A percentile compares a stretch with the other conserved stretches of the same genome.
These are phyloP conservation scores for Oxygymnocypris stewartii DNA, from an alignment of 2,113 vertebrate species.

Conservation along the genomic window DNA sequence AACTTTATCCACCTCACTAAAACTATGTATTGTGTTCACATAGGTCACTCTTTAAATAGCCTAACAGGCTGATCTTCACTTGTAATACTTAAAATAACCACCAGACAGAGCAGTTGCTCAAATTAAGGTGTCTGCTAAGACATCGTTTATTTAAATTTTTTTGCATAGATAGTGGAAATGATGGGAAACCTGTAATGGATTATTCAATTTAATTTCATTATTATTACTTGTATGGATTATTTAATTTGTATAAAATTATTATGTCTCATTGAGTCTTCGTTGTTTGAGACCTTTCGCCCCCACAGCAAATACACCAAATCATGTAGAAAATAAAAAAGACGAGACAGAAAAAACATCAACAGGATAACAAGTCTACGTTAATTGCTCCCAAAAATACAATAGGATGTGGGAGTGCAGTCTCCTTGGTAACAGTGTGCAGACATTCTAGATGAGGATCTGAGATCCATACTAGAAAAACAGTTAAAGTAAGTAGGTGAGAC, in stretches of 20 bases:
- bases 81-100: conserved; percentile 41
- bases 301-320: conserved; percentile 18
- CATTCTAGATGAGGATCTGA: conserved; percentile 34
- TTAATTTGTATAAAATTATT: not conserved
- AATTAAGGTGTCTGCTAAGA: not conserved
- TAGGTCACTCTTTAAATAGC: not conserved
- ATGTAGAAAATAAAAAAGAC: conserved; percentile 14
- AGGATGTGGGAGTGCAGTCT: conserved; percentile 40
- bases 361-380: conserved; percentile 38
- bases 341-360: not conserved
- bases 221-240: not conserved
- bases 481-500: conserved; percentile 17
- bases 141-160: not conserved
- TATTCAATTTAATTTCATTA: not conserved
- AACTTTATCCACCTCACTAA: not conserved
- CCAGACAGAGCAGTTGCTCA: conserved; percentile 46
- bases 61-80: not conserved
- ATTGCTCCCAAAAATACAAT: conserved; percentile 54
- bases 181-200: not conserved
- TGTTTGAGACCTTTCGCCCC: not conserved
- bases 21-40: not conserved
- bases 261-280: not conserved
- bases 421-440: conserved; percentile 50
- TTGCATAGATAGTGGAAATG: not conserved
- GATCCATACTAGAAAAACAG: conserved; percentile 27